Base-by-base conservation (phyloP, 2,113 vertebrate genomes). In the Pollachius pollachius region DNA sequence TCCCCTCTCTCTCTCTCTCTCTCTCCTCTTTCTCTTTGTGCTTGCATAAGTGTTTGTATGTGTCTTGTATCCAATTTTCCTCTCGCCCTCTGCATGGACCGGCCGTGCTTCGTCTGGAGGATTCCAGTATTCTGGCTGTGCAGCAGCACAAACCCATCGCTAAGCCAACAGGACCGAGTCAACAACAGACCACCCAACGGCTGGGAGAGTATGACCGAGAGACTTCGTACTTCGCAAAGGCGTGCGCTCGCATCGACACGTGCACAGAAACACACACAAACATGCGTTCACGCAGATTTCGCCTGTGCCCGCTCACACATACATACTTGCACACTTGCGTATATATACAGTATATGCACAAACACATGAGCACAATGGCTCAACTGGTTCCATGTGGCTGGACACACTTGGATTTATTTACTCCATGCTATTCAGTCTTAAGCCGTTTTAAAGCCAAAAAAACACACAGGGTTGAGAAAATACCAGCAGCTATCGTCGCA, bases 401-500 rank as follows among this genome's bases (percentile, higher is more conserved):
- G 54, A 57, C 54, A 57, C 54, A 48, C 41, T 48, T 48, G 0
- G 54, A 13, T 57, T 57, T 57, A n/a, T 57, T 57, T 57, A 57
- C 54, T 17, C 17, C 54, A n/a, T 57, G 54, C 54, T n/a, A 57
- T 16, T 6, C 9, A 57, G 54, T n/a, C 17, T 16, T 16, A 17
- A 17, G 54, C 54, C 15, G 54, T 57, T 57, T 57, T 13, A 16
- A 57, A 57, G 54, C 54, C 54, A n/a, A 57, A 57, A 56, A 57
- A 16, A 57, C 54, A 57, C 54, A 57, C 54, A 17, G 54, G 54
- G 54, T 57, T 57, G 15, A 25, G 67, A 70, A 78, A 41, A 48
- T 13, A 48, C 34, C 37, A 68, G 52, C 58, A 65, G 63, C 73
- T 79, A 48, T 48, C 0, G 30, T 25, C 64, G 69, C 59, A 78